These are phyloP conservation scores for Amblyopsis hoosieri DNA, from an alignment of 2,797 vertebrate genomes.

Conservation along the genomic window DNA sequence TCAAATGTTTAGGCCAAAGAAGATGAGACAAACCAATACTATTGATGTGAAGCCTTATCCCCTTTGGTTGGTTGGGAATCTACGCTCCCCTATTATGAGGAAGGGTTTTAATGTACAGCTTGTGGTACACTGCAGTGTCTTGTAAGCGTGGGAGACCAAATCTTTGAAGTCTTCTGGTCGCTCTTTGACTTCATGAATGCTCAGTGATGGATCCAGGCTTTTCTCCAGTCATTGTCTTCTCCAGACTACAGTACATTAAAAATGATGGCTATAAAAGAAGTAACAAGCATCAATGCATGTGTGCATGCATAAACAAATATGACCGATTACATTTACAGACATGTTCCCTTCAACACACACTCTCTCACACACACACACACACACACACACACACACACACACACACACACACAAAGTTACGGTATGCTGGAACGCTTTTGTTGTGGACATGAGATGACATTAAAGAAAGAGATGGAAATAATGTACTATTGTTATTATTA, in stretches of 20 bases:
- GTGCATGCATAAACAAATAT: conserved; percentile 1
- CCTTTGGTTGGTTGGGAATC: not conserved
- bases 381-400: not conserved
- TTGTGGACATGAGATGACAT: no score
- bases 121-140: not conserved
- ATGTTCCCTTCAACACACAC: not conserved
- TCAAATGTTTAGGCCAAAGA: conserved; percentile 14
- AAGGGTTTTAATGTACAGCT: not conserved
- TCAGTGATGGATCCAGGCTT: conserved; percentile 37
- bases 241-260: conserved; percentile 15
- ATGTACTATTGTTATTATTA: no score
- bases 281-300: conserved; percentile 10
- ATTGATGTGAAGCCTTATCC: conserved; percentile 3
- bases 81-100: conserved; percentile 9
- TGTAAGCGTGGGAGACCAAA: not conserved
- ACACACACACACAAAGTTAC: no score
- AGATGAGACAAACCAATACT: conserved; percentile 10
- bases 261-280: conserved; percentile 23
- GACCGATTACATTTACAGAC: not conserved
- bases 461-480: no score
- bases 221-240: not conserved
- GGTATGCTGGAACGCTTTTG: no score
- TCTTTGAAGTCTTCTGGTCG: conserved; percentile 11
- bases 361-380: not conserved
- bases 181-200: conserved; percentile 12